Evolutionary conservation across 2,888 invertebrate species (phyloP), one percentile per base, ranked within the genome.

Genomic region (Cyrtodaria siliqua): DNA sequence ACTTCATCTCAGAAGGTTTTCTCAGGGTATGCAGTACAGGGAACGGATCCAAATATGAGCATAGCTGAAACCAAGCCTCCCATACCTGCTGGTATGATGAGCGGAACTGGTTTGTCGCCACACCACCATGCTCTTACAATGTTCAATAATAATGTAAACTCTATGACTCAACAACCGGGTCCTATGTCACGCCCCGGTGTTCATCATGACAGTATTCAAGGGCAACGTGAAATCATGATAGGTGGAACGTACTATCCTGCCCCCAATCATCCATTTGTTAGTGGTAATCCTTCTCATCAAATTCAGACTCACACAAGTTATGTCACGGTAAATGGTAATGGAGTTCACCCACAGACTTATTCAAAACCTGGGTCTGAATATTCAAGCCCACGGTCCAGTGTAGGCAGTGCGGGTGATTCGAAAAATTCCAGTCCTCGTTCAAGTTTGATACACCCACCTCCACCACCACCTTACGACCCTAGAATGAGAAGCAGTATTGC

Each of bases 301-400:
- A 53, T 64, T 40, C 64, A 69, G 16, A 27, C 26, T 3, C 57
- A 68, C 12, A 77, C 78, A 29, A 68, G 68, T 52, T 72, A 72
- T 72, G 50, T 78, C 53, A 66, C 75, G 59, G 64, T 80, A 26
- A 71, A 83, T 42, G 73, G 77, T 56, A 67, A 79, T 23, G 75
- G 76, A 2, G 69, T 80, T 33, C 61, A 79, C 20, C 50, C 71
- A 8, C 68, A 73, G 18, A 63, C 53, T n/a, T 64, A 71, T 63
- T 42, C 72, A 40, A 80, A 82, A 47, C 66, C 67, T 18, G 79
- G 84, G 27, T 80, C 80, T 9, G 78, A 83, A 55, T 83, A 83
- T 74, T 75, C 80, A 44, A 93, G 93, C 78, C 92, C 93, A 23
- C 91, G 93, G 79, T 93, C 88, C 9, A 90, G 89, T 83, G 77